Evolutionary conservation across 2,113 vertebrate species (phyloP), one percentile per base, ranked within the genome.

Genomic region (Plestiodon gilberti): DNA sequence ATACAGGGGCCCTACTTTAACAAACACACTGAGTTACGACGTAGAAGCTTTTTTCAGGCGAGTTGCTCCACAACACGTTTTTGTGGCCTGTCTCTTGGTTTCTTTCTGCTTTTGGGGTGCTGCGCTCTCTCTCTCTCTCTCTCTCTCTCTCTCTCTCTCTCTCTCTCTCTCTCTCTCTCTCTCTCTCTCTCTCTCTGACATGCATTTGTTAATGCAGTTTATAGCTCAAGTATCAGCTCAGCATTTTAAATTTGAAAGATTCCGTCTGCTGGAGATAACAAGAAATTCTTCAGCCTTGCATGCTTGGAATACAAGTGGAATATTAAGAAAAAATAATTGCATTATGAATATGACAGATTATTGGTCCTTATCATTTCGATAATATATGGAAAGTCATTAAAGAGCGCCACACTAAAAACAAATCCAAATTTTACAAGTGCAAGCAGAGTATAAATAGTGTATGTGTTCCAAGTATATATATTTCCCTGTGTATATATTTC

Each of bases 241-340:
- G 40, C 13, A 83, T 74, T 52, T 85, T 85, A 73, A 75, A 75
- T 90, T 30, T 48, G 59, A 64, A 76, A 81, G 67, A 81, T 76
- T 82, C 62, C 61, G 14, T 64, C 30, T 81, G 70, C 17, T 80
- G 23, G 25, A 69, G 28, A 81, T 65, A 87, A 48, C 4, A 77
- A 84, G 69, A 64, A 69, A 6, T 20, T 33, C 22, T 64, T 78
- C 74, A n/a, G 23, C 38, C 25, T 69, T 80, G 1, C 81, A 64
- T 7, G 1, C 4, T n/a, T 86, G 78, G 82, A 89, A 83, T 76
- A 38, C 79, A 86, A 87, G 55, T 8, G 84, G 87, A 92, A 15
- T 3, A 71, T 69, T 88, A 87, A 88, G 65, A 55, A 82, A 11
- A 48, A 48, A 48, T 48, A 48, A 48, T 65, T 78, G 25, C 38